Evolutionary conservation across 1,140 invertebrate genomes (phyloP).

Genomic region (Drosophila murphyi): DNA sequence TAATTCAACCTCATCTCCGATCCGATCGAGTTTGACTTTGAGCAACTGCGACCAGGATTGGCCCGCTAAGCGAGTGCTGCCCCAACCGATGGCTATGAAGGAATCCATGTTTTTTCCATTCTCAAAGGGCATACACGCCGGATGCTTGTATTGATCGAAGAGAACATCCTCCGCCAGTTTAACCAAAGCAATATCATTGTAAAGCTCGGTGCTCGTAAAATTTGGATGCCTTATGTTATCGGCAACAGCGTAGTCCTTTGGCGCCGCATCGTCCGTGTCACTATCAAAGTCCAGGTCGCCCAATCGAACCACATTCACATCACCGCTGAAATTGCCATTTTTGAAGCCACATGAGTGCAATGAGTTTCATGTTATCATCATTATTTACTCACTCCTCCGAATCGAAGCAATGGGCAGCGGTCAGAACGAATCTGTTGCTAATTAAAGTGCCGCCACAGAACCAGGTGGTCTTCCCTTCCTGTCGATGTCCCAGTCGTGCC

Average conservation of each 20-base stretch:
- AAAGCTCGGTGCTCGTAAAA: slow-evolving; percentile 52
- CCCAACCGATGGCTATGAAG: slow-evolving; percentile 75
- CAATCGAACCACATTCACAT: slow-evolving; percentile 69
- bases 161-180: slow-evolving; percentile 49
- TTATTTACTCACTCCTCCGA: slow-evolving; percentile 55
- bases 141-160: slow-evolving; percentile 74
- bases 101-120: slow-evolving; percentile 35
- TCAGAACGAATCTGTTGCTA: slow-evolving; percentile 79
- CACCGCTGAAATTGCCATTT: slow-evolving; percentile 39
- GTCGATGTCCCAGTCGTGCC: slow-evolving; percentile 70
- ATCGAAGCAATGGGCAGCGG: slow-evolving; percentile 84
- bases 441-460: slow-evolving; percentile 83
- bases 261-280: slow-evolving; percentile 61
- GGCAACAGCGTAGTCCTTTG: slow-evolving; percentile 59
- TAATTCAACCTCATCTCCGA: slow-evolving; percentile 40
- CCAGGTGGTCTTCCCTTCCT: slow-evolving; percentile 54
- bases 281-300: slow-evolving; percentile 70
- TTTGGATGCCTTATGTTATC: slow-evolving; percentile 57
- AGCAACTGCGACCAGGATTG: slow-evolving; percentile 78
- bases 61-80: slow-evolving; percentile 43
- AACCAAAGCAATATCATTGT: slow-evolving; percentile 76
- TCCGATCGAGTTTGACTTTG: slow-evolving; percentile 85
- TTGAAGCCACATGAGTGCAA: not conserved
- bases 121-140: slow-evolving; percentile 70
- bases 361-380: not conserved